Evolutionary conservation across 2,888 invertebrate species (phyloP).

Genomic region (Cephalotes varians): DNA sequence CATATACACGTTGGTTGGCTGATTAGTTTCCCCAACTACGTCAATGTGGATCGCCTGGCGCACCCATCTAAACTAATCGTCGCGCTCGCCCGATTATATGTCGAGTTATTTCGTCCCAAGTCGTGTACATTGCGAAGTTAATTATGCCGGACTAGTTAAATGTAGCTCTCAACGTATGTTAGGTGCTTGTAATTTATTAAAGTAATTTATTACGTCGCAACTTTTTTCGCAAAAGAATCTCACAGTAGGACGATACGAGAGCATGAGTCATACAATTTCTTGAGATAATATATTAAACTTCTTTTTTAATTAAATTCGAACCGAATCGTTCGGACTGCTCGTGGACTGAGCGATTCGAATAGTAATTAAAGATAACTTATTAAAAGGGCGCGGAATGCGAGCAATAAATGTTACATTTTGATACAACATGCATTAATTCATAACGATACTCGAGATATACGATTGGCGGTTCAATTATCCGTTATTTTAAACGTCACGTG

Average conservation of each 20-base stretch:
- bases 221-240: neutral
- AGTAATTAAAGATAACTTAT: constrained; percentile 7
- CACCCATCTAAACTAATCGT: constrained; percentile 48
- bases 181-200: neutral
- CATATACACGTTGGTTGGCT: constrained; percentile 49
- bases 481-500: constrained; percentile 45
- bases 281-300: neutral
- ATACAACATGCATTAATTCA: constrained; percentile 7
- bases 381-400: neutral
- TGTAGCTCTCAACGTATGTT: neutral
- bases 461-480: constrained; percentile 30
- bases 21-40: constrained; percentile 56
- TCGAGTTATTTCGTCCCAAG: constrained; percentile 17
- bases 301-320: constrained; percentile 17
- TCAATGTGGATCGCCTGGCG: constrained; percentile 35
- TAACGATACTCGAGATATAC: neutral
- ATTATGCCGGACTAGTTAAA: constrained; percentile 12
- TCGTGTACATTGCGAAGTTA: neutral
- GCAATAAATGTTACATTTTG: neutral
- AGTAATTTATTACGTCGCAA: neutral
- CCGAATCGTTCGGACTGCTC: neutral
- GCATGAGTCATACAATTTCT: neutral
- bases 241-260: neutral
- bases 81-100: constrained; percentile 37
- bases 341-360: neutral